A percentile compares a stretch with the other conserved stretches of the same genome.
These are phyloP conservation scores for Phataginus tricuspis DNA, from an alignment of 2,797 vertebrate species.

Conservation along the genomic window DNA sequence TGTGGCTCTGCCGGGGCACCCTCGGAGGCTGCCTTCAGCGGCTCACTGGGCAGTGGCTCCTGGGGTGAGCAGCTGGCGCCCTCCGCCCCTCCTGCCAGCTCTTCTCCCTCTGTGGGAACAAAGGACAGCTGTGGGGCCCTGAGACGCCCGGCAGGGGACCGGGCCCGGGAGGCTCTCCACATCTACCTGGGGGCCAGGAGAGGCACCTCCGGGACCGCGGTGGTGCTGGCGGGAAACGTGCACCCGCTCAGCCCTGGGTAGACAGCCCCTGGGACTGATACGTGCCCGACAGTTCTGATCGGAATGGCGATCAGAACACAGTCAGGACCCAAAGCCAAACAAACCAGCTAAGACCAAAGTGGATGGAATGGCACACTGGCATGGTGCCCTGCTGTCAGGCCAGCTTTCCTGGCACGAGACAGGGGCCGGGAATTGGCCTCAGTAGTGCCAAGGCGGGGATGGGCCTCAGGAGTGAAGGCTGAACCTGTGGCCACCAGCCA, in stretches of 20 bases:
- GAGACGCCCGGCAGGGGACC: background rate
- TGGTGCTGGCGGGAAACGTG: background rate
- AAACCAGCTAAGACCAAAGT: background rate
- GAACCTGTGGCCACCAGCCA: background rate
- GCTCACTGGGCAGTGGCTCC: constrained; percentile 91
- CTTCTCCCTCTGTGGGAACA: constrained; percentile 87
- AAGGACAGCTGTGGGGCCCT: background rate
- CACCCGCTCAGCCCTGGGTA: background rate
- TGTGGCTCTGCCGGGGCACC: constrained; percentile 87
- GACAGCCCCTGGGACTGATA: background rate
- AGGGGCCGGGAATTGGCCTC: background rate
- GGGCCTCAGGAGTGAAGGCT: background rate
- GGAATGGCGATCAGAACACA: background rate
- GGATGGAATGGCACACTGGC: background rate
- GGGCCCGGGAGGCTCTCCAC: background rate
- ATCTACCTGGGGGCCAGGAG: background rate
- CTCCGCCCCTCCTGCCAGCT: constrained; percentile 86
- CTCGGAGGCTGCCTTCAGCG: constrained; percentile 91
- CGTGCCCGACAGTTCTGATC: background rate
- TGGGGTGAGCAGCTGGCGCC: constrained; percentile 90
- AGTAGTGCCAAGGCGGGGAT: background rate
- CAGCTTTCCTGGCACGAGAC: background rate
- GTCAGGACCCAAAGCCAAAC: background rate
- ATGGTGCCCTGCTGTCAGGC: background rate
- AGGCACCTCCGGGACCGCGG: background rate